Evolutionary conservation across 2,797 vertebrate genomes (phyloP).

Genomic region (Brachyrhaphis roseni): DNA sequence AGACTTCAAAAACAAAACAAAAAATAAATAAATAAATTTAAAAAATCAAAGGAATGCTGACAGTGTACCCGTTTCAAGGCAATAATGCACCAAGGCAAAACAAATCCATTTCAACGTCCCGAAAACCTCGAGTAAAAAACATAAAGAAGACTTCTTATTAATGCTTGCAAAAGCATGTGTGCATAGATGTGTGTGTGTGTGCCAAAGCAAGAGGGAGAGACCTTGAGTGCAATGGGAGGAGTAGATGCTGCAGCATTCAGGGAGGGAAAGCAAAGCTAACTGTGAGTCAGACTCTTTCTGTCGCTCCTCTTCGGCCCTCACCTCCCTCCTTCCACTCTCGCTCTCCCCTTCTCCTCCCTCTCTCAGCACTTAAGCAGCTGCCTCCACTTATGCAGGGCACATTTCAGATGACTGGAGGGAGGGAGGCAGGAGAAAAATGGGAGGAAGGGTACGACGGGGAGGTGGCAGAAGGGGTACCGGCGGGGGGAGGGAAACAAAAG

Average conservation of each 20-base stretch:
- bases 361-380: slow-evolving; percentile 83
- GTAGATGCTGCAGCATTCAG: slow-evolving; percentile 79
- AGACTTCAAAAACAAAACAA: slow-evolving; percentile 68
- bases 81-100: slow-evolving; percentile 62
- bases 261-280: slow-evolving; percentile 79
- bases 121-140: slow-evolving; percentile 58
- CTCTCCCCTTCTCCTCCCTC: slow-evolving; percentile 70
- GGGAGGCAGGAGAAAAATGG: slow-evolving; percentile 29
- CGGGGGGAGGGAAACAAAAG: slow-evolving; percentile 76
- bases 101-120: slow-evolving; percentile 58
- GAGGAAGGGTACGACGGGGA: slow-evolving; percentile 46
- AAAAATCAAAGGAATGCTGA: slow-evolving; percentile 59
- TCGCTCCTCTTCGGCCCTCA: slow-evolving; percentile 65
- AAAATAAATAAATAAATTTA: too few relatives aligned
- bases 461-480: slow-evolving; percentile 43
- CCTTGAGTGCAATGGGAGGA: slow-evolving; percentile 79
- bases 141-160: slow-evolving; percentile 52
- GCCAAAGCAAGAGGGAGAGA: slow-evolving; percentile 53
- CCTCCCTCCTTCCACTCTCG: slow-evolving; percentile 69
- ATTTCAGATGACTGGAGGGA: slow-evolving; percentile 77
- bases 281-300: slow-evolving; percentile 77
- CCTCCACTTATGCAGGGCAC: slow-evolving; percentile 83
- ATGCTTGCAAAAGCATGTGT: slow-evolving; percentile 40
- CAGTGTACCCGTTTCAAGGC: slow-evolving; percentile 63
- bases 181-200: slow-evolving; percentile 15